These are phyloP conservation scores for Pterostichus madidus DNA, from an alignment of 2,888 invertebrate genomes.

Conservation along the genomic window DNA sequence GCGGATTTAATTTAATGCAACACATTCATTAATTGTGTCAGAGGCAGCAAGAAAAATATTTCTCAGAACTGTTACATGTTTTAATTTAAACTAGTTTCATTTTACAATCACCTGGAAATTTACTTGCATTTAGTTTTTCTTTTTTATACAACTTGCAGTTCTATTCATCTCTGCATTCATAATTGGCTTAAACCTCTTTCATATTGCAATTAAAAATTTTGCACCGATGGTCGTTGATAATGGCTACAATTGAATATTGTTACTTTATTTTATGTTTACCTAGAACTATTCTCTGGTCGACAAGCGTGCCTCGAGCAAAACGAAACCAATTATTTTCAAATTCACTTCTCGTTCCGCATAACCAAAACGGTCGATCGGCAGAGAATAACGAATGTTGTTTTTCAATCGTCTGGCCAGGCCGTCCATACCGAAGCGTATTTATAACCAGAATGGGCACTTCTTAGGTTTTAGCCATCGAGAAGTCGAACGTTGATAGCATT, in stretches of 20 bases:
- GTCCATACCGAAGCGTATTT: conserved; percentile 58
- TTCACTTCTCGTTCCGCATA: conserved; percentile 19
- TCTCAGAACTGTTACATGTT: too few species aligned
- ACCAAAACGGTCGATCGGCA: conserved; percentile 51
- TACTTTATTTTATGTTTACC: neutral
- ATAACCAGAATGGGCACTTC: conserved; percentile 64
- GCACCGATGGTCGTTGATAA: too few species aligned
- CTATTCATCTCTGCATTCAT: too few species aligned
- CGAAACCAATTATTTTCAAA: conserved; percentile 72
- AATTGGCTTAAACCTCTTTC: too few species aligned
- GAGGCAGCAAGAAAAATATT: too few species aligned
- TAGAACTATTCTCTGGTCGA: conserved; percentile 3
- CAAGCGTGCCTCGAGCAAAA: conserved; percentile 67
- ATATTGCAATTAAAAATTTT: too few species aligned
- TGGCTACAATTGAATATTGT: too few species aligned
- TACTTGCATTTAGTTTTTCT: too few species aligned
- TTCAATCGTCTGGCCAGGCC: conserved; percentile 61
- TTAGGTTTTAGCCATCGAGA: conserved; percentile 60
- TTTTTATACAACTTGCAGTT: too few species aligned
- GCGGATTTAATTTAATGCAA: conserved; percentile 5
- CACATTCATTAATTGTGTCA: conserved; percentile 4
- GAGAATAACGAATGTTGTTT: conserved; percentile 67
- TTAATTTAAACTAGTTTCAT: too few species aligned
- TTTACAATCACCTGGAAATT: too few species aligned
- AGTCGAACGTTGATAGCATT: conserved; percentile 73